Percentiles rank a stretch among this genome's conserved stretches.
These are phyloP conservation scores for Thryonomys swinderianus DNA, from an alignment of 2,113 vertebrate genomes.

Conservation along the genomic window DNA sequence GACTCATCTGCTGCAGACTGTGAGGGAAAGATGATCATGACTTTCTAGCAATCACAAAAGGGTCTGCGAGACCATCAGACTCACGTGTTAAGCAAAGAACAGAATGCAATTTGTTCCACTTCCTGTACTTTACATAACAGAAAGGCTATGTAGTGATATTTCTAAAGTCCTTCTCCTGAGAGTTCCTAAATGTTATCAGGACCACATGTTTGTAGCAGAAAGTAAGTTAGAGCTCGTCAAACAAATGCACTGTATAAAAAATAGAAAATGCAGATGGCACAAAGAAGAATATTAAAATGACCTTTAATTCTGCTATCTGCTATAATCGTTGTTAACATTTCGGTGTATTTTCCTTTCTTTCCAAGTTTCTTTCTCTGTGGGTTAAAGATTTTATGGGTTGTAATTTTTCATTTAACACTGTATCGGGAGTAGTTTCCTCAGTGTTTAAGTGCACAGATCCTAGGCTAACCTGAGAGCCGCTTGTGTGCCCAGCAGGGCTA, in stretches of 20 bases:
- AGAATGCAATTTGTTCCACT: not conserved
- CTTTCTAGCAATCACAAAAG: not conserved
- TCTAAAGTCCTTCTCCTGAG: constrained; percentile 2
- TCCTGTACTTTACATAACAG: not conserved
- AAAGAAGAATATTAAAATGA: constrained; percentile 51
- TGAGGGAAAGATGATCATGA: not conserved
- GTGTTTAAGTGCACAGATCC: not conserved
- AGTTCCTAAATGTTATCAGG: constrained; percentile 42
- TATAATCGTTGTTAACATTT: constrained; percentile 4
- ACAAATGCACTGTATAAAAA: constrained; percentile 28
- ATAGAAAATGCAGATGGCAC: not conserved
- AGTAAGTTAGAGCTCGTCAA: constrained; percentile 11
- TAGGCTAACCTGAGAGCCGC: not conserved
- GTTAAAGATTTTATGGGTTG: not conserved
- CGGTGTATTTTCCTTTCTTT: not conserved
- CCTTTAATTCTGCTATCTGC: constrained; percentile 6
- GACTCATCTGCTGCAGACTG: not conserved
- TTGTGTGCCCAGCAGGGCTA: not conserved
- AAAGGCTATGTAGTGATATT: not conserved
- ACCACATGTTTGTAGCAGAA: not conserved
- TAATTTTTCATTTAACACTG: not conserved
- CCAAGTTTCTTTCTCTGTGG: not conserved
- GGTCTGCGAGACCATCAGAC: not conserved
- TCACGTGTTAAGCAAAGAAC: not conserved
- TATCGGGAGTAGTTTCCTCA: not conserved